Conservation (phyloP, 2,797 vertebrate species). For the Merluccius polli region DNA sequence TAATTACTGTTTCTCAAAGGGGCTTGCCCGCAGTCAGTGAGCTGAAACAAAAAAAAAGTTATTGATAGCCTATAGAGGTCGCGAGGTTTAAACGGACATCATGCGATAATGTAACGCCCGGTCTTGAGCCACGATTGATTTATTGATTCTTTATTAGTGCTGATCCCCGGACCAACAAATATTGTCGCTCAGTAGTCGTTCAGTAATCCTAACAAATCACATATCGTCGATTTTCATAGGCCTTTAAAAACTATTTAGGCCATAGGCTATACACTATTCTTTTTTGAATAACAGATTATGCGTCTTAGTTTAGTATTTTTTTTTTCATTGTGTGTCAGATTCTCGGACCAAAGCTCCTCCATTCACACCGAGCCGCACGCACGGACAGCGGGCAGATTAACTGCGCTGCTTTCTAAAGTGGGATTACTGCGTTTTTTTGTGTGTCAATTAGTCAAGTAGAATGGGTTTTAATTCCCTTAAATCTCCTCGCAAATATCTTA, state of each 20-base stretch:
- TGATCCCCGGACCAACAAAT: background rate
- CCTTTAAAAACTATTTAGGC: background rate
- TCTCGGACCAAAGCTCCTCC: constrained; percentile 22
- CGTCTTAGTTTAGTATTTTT: background rate
- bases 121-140: constrained; percentile 9
- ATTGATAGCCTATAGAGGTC: constrained; percentile 62
- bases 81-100: constrained; percentile 49
- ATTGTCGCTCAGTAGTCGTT: too few relatives aligned
- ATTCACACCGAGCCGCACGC: constrained; percentile 19
- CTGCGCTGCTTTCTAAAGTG: constrained; percentile 23
- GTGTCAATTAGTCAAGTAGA: constrained; percentile 32
- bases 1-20: constrained; percentile 73
- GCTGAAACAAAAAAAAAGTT: constrained; percentile 69
- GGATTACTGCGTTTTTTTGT: constrained; percentile 36
- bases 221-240: background rate
- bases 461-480: constrained; percentile 31
- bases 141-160: constrained; percentile 14
- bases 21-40: constrained; percentile 68
- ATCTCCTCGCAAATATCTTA: constrained; percentile 31
- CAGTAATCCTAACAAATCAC: background rate
- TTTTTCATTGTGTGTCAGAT: background rate
- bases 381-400: constrained; percentile 13
- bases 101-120: constrained; percentile 16
- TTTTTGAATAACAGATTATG: background rate
- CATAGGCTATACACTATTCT: background rate